phyloP scores from a whole-genome alignment of 2,888 invertebrate genomes.

The Atethmia centrago region DNA sequence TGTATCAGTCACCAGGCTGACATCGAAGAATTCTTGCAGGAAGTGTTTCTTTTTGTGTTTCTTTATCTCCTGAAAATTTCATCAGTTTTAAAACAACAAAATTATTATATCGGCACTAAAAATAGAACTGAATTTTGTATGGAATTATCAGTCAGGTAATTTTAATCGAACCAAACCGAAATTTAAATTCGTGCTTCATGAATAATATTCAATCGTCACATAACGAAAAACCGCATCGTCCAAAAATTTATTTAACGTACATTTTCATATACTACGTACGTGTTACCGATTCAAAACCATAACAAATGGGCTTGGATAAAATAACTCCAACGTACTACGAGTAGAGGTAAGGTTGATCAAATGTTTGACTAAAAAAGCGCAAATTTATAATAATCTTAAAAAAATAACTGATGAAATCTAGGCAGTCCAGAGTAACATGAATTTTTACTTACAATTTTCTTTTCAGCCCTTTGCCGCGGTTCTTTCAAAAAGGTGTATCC shows the following conservation, averaged over 20 bases:
- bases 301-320: not conserved
- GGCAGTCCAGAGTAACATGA: not conserved
- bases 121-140: not conserved
- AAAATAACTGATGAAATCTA: not conserved
- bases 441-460: slow-evolving; percentile 74
- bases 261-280: not conserved
- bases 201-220: not conserved
- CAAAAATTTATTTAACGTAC: not conserved
- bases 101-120: too few species aligned
- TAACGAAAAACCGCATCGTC: not conserved
- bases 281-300: not conserved
- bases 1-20: slow-evolving; percentile 93
- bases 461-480: slow-evolving; percentile 78
- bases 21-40: slow-evolving; percentile 94
- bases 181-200: not conserved
- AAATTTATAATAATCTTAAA: not conserved
- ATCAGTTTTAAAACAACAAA: not conserved
- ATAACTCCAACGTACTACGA: too few species aligned
- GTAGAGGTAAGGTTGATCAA: too few species aligned
- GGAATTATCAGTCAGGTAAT: not conserved
- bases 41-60: slow-evolving; percentile 72
- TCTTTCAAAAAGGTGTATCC: slow-evolving; percentile 93
- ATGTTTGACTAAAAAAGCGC: not conserved
- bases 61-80: slow-evolving; percentile 40
- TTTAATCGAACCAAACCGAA: too few species aligned